A percentile compares a stretch with the other conserved stretches of the same genome.
phyloP scores from a whole-genome alignment of 2,888 invertebrate species.

The Pseudeuparius sepicola region DNA sequence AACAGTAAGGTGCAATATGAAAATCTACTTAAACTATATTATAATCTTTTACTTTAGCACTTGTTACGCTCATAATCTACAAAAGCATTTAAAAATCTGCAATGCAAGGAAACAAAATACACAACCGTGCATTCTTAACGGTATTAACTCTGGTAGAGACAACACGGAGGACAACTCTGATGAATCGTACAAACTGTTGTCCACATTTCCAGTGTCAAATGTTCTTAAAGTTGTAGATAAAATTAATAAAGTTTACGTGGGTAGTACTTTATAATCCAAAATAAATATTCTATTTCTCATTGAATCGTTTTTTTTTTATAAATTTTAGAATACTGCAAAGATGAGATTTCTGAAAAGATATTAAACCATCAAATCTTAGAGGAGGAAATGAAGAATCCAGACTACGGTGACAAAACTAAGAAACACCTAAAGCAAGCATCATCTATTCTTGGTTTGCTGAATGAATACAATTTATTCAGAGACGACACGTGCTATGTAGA shows the following conservation, averaged over 20 bases:
- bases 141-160: conserved; percentile 40
- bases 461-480: conserved; percentile 48
- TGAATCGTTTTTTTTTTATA: conserved; percentile 6
- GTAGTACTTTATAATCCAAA: no score
- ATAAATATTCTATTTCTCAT: neutral
- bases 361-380: conserved; percentile 40
- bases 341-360: conserved; percentile 36
- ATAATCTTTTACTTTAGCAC: conserved; percentile 44
- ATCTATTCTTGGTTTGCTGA: conserved; percentile 60
- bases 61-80: conserved; percentile 55
- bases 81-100: conserved; percentile 62
- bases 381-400: conserved; percentile 42
- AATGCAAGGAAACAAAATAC: conserved; percentile 50
- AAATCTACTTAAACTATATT: neutral
- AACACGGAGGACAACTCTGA: conserved; percentile 13
- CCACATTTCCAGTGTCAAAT: conserved; percentile 34
- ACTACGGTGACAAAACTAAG: conserved; percentile 51
- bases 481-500: conserved; percentile 68
- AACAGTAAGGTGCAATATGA: conserved; percentile 49
- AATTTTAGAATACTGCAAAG: conserved; percentile 20
- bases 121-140: conserved; percentile 45
- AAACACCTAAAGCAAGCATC: conserved; percentile 74
- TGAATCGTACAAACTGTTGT: conserved; percentile 32
- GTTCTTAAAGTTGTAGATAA: conserved; percentile 35
- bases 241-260: conserved; percentile 40